These are phyloP conservation scores for Palythoa heliodiscus DNA, from an alignment of 92 coral and sea anemone species.

Conservation along the genomic window DNA sequence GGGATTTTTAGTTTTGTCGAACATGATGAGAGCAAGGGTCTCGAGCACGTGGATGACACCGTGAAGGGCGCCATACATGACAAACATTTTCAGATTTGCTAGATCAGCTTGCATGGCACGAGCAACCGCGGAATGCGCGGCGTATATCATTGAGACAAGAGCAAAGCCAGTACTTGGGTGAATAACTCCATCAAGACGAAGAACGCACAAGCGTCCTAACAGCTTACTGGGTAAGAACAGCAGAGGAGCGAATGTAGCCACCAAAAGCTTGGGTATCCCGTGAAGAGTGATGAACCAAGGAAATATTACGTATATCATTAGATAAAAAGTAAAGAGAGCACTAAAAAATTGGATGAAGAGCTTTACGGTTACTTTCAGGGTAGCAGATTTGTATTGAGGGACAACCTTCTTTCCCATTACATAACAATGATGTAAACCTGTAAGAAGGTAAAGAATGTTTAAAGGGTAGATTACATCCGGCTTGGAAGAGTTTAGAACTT, in stretches of 20 bases:
- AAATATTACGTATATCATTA: not conserved
- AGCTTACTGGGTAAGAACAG: not conserved
- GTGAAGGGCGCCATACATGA: not conserved
- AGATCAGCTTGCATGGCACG: conserved; percentile 19
- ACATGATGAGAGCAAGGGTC: not conserved
- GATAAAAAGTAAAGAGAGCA: not conserved
- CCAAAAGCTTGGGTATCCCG: conserved; percentile 17
- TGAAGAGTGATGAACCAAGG: conserved; percentile 7
- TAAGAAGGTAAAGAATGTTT: not conserved
- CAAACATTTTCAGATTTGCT: not conserved
- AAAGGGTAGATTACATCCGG: not conserved
- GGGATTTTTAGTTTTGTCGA: not conserved
- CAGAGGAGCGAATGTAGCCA: conserved; percentile 10
- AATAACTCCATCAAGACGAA: not conserved
- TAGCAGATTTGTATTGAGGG: not conserved
- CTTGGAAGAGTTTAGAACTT: not conserved
- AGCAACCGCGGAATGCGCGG: not conserved
- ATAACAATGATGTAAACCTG: conserved; percentile 2
- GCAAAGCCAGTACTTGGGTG: not conserved
- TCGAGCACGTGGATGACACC: conserved; percentile 5
- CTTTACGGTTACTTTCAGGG: not conserved
- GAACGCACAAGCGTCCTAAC: conserved; percentile 7
- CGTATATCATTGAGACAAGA: not conserved
- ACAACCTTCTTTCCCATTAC: not conserved
- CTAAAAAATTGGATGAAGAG: not conserved